Evolutionary conservation across 2,888 invertebrate genomes (phyloP).

Genomic region (Caenorhabditis sulstoni): DNA sequence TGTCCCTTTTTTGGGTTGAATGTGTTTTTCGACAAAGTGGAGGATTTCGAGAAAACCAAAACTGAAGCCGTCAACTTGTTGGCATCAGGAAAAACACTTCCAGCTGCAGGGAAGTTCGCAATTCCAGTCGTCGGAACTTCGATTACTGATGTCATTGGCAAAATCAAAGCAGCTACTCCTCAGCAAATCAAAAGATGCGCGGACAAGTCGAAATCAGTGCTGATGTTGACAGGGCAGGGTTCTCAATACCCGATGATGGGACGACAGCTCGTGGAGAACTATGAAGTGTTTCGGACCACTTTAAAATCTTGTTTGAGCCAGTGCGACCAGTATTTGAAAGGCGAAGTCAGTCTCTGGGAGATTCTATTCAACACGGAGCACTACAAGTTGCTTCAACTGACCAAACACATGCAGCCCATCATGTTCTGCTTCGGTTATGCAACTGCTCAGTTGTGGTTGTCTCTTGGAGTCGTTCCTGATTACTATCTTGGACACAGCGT

Average conservation of each 20-base stretch:
- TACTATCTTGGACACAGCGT: slow-evolving; percentile 69
- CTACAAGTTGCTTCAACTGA: slow-evolving; percentile 55
- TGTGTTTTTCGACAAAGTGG: slow-evolving; percentile 55
- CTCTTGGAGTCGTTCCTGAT: slow-evolving; percentile 61
- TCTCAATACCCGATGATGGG: slow-evolving; percentile 72
- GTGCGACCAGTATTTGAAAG: slow-evolving; percentile 52
- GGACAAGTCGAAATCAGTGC: slow-evolving; percentile 47
- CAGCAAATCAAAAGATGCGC: slow-evolving; percentile 19
- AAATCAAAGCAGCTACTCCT: slow-evolving; percentile 23
- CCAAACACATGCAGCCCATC: slow-evolving; percentile 68
- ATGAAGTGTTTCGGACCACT: slow-evolving; percentile 58
- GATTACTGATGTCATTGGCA: slow-evolving; percentile 31
- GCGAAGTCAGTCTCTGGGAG: slow-evolving; percentile 47
- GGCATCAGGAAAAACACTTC: slow-evolving; percentile 17
- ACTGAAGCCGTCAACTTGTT: slow-evolving; percentile 6
- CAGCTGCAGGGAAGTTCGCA: slow-evolving; percentile 42
- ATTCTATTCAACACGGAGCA: slow-evolving; percentile 59
- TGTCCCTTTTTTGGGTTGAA: slow-evolving; percentile 54
- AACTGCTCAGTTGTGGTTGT: slow-evolving; percentile 67
- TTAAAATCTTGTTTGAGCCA: slow-evolving; percentile 49
- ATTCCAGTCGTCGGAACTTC: slow-evolving; percentile 49
- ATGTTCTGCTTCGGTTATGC: slow-evolving; percentile 71
- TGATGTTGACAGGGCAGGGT: slow-evolving; percentile 74
- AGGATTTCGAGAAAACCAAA: slow-evolving; percentile 37
- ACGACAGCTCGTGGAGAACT: slow-evolving; percentile 64